These are phyloP conservation scores for Ladona fulva DNA, from an alignment of 1,140 invertebrate species.

Conservation along the genomic window DNA sequence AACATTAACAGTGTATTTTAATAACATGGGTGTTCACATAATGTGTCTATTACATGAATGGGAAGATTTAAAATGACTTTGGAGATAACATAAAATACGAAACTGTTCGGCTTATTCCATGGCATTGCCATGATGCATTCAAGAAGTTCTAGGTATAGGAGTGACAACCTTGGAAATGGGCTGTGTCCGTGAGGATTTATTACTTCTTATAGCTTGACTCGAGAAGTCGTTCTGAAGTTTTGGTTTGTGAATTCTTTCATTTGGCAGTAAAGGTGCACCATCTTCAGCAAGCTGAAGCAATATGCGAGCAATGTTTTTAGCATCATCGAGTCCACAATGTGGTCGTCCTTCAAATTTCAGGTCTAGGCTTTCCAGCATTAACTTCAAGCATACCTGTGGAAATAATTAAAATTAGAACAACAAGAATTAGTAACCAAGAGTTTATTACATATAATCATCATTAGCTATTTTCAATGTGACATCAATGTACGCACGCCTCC, in stretches of 20 bases:
- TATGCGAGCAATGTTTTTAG: conserved; percentile 49
- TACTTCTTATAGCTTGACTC: neutral
- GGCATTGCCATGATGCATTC: no score
- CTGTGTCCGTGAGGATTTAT: neutral
- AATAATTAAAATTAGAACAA: no score
- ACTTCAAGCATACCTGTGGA: conserved; percentile 32
- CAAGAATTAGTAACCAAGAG: no score
- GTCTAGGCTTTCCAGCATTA: conserved; percentile 43
- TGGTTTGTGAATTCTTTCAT: conserved; percentile 32
- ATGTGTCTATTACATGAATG: no score
- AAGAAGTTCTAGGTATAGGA: neutral
- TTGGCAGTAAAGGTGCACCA: conserved; percentile 39
- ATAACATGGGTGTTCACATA: no score
- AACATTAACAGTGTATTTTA: no score
- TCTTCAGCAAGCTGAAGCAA: conserved; percentile 41
- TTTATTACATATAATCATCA: no score
- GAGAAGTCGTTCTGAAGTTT: neutral
- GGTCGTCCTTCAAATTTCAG: conserved; percentile 45
- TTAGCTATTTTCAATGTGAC: no score
- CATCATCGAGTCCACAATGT: conserved; percentile 52
- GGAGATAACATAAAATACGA: no score
- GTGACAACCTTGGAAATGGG: neutral
- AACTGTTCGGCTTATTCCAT: no score
- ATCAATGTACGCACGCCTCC: no score
- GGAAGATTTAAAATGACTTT: no score